Conservation (phyloP, 2,797 vertebrate species). For the Halcyon badia region DNA sequence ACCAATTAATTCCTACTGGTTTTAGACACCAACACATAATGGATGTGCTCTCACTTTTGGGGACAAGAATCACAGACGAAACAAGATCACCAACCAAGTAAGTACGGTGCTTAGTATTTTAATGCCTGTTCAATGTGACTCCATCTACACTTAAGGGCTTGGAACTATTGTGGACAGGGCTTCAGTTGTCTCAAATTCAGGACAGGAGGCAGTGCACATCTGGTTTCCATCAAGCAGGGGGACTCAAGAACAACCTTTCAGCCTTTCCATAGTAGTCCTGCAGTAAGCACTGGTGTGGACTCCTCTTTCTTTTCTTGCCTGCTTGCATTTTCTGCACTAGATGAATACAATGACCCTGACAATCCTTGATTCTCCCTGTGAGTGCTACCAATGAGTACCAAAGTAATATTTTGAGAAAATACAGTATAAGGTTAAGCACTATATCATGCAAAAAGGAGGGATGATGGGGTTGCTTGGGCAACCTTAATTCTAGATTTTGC, state of each 20-base stretch:
- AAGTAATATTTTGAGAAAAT: background rate
- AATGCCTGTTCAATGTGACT: background rate
- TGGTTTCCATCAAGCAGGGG: background rate
- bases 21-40: background rate
- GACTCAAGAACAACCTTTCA: background rate
- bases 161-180: background rate
- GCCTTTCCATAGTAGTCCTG: background rate
- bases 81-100: background rate
- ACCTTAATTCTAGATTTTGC: background rate
- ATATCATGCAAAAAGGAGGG: background rate
- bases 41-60: background rate
- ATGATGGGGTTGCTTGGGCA: background rate
- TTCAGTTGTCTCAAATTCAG: rapidly evolving
- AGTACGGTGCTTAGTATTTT: background rate
- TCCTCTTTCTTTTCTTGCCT: background rate
- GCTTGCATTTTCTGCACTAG: background rate
- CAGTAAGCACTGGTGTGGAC: background rate
- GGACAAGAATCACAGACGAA: background rate
- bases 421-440: background rate
- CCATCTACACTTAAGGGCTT: background rate
- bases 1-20: background rate
- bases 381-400: background rate
- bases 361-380: background rate
- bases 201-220: background rate
- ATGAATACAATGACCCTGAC: background rate